phyloP scores from a whole-genome alignment of 1,140 invertebrate species.

The Eumaeus atala region DNA sequence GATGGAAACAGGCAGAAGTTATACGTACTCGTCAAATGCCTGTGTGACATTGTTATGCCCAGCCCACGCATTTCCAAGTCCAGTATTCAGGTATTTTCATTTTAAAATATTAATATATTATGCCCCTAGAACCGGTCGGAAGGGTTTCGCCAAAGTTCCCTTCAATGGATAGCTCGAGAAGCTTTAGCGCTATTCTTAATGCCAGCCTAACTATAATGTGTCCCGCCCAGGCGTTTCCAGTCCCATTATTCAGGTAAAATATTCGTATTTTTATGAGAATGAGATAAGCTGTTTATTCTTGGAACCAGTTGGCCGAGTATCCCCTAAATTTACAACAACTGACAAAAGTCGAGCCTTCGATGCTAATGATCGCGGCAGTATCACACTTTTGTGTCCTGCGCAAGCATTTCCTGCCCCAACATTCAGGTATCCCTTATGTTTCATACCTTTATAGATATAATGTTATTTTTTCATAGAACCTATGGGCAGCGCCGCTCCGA shows the following conservation, averaged over 20 bases:
- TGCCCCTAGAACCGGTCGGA: constrained; percentile 80
- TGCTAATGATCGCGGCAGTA: constrained; percentile 67
- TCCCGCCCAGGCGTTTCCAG: constrained; percentile 80
- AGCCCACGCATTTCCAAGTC: constrained; percentile 79
- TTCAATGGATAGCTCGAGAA: constrained; percentile 77
- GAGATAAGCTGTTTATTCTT: constrained; percentile 40
- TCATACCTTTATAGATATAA: constrained; percentile 31
- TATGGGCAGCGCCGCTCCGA: constrained; percentile 81
- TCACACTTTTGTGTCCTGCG: constrained; percentile 81
- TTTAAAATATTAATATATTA: constrained; percentile 39
- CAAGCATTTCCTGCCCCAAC: constrained; percentile 82
- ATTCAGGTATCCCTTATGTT: constrained; percentile 77
- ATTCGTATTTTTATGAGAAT: constrained; percentile 18
- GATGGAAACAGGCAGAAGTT: constrained; percentile 76
- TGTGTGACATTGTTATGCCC: constrained; percentile 75
- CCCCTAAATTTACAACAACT: constrained; percentile 83
- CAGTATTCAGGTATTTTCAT: constrained; percentile 63
- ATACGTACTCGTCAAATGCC: constrained; percentile 58
- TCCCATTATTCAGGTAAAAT: constrained; percentile 79
- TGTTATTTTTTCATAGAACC: constrained; percentile 76
- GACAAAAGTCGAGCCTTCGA: constrained; percentile 79
- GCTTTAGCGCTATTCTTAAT: constrained; percentile 79
- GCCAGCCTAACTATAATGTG: constrained; percentile 74
- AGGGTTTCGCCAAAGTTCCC: constrained; percentile 81
- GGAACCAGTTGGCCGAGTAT: constrained; percentile 86